Evolutionary conservation across 64 coral and sea anemone species (phyloP).

Genomic region (Pachyseris speciosa): DNA sequence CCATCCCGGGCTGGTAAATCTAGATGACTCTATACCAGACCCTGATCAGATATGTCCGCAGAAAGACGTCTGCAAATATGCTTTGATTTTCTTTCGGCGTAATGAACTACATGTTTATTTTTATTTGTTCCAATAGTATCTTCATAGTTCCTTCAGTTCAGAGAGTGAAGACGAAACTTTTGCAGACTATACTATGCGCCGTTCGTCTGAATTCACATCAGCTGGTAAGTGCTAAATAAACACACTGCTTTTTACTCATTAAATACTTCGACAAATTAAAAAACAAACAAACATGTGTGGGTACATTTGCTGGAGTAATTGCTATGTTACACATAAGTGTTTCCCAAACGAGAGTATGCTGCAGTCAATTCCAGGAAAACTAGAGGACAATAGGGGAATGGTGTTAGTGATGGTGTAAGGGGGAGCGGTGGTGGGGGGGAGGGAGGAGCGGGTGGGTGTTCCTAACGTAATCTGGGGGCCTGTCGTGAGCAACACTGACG

Average conservation of each 20-base stretch:
- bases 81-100: background rate
- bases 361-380: no score
- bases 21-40: background rate
- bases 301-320: no score
- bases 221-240: background rate
- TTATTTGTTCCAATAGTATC: background rate
- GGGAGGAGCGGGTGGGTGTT: no score
- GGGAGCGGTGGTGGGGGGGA: no score
- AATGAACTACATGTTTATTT: background rate
- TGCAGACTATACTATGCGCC: background rate
- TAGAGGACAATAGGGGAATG: no score
- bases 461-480: no score
- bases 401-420: no score
- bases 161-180: background rate
- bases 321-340: no score
- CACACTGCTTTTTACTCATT: background rate
- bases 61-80: background rate
- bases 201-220: background rate
- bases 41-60: background rate
- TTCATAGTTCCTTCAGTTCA: background rate
- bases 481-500: no score
- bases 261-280: background rate
- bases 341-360: no score
- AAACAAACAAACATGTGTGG: no score
- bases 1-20: background rate